These are phyloP conservation scores for Pantherophis guttatus DNA, from an alignment of 2,113 vertebrate species.

Conservation along the genomic window DNA sequence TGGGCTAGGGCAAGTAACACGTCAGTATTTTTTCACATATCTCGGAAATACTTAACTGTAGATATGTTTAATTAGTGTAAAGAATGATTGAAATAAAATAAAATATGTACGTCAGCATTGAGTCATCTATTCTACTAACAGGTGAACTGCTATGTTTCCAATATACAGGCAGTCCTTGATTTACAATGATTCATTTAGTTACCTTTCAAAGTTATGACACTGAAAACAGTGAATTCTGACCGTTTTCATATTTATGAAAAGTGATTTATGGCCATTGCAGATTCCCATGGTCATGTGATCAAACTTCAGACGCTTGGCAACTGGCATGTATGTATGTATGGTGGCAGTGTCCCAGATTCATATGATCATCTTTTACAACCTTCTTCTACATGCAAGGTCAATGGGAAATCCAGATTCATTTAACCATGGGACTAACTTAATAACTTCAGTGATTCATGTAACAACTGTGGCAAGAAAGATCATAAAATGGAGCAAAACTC, in stretches of 20 bases:
- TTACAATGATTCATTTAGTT: neutral
- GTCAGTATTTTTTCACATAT: neutral
- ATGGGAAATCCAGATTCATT: neutral
- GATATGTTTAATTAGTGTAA: neutral
- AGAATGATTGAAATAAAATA: neutral
- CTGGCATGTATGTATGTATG: neutral
- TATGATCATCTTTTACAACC: neutral
- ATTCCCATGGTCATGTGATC: neutral
- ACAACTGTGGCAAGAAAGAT: neutral
- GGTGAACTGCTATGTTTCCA: neutral
- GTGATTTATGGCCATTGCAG: neutral
- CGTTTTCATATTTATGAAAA: too few relatives aligned
- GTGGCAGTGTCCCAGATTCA: neutral
- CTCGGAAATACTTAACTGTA: neutral
- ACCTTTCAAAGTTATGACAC: neutral
- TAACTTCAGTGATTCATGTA: neutral
- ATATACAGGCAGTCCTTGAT: neutral
- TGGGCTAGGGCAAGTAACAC: neutral
- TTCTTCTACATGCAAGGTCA: neutral
- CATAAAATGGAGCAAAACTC: neutral
- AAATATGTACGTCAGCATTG: neutral
- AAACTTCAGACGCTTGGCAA: neutral
- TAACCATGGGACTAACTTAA: neutral
- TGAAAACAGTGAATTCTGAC: neutral
- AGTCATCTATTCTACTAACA: neutral